Evolutionary conservation across 2,113 vertebrate genomes (phyloP), one percentile per base, ranked within the genome.

Genomic region (Tiliqua scincoides): DNA sequence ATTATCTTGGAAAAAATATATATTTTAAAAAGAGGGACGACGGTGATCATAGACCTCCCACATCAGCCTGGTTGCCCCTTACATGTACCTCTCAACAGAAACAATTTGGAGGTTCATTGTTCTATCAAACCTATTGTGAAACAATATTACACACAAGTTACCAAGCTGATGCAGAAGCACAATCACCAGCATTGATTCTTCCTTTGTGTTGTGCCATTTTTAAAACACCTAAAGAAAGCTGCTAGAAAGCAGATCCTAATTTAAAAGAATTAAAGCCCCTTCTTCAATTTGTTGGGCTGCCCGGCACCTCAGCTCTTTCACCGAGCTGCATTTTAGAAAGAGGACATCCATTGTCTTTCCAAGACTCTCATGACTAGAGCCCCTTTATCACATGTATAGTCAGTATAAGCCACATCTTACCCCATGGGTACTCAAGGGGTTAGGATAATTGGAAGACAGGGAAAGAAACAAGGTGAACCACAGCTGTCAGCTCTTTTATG

Each of bases 401-500:
- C 70, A 83, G 43, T 82, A 81, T 65, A 68, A 81, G 70, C 71
- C 84, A 11, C 15, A 57, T 84, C 78, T 91, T 74, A 90, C 85
- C 91, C 83, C 79, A 88, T 61, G 89, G 82, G 89, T 83, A 54
- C 89, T 92, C 88, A 82, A 91, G 76, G 86, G 77, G 86, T 90
- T 91, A 90, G 85, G 70, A 82, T 91, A 93, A 93, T 75, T 91
- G 85, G 78, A 84, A 67, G 79, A 68, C 82, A 87, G 85, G 79
- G 87, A 54, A 87, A 79, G 92, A 65, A 68, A 63, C 76, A 82
- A 89, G 57, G 78, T 89, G 89, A 95, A 89, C 82, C 74, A 90
- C 83, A 90, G 85, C 88, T 91, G 92, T 89, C 79, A 87, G 91
- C 83, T 91, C 92, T 93, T 95, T 94, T 91, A 94, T 90, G 95